Base-by-base conservation (phyloP, 2,888 invertebrate species). In the Pollenia labialis region DNA sequence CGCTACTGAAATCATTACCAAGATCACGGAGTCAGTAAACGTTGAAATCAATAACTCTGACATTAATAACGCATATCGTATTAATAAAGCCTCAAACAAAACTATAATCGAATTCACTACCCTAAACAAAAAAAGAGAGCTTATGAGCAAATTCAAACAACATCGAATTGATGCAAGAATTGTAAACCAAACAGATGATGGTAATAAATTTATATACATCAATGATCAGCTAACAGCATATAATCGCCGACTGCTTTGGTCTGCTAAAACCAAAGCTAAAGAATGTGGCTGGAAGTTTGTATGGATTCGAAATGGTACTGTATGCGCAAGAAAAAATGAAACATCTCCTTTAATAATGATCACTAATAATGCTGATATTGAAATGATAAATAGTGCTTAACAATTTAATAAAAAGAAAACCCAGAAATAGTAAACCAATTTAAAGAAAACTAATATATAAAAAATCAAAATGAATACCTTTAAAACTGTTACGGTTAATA, bases 61-160 rank as follows among this genome's bases (percentile, higher is more conserved):
- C 7, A 75, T 75, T 8, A 42, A 60, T 12, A 64, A 54, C 9
- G 48, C 44, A 9, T 66, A 66, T 44, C 42, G 64, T 48, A 14
- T 74, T 9, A 44, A 62, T 12, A 62, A 50, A 64, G 44, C 42
- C 8, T 10, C 42, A 32, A 60, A 62, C 1, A 60, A 50, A 16
- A 62, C 44, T 42, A 75, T 75, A 8, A 56, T 16, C 10, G 64
- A 64, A 44, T 64, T 64, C 4, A 44, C 62, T 7, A 42, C 40
- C 16, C 7, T 58, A 0, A 74, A 12, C n/a, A 74, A 74, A 46
- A 74, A 74, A 18, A 74, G 32, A 58, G 46, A 72, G 14, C 23
- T 74, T 18, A 58, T 46, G 72, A 18, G 46, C 2, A 74, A 60
- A 42, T n/a, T 74, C 40, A 60, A 58, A 42, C 12, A 44, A 2